These are phyloP conservation scores for Alces alces DNA, from an alignment of 2,113 vertebrate species.

Conservation along the genomic window DNA sequence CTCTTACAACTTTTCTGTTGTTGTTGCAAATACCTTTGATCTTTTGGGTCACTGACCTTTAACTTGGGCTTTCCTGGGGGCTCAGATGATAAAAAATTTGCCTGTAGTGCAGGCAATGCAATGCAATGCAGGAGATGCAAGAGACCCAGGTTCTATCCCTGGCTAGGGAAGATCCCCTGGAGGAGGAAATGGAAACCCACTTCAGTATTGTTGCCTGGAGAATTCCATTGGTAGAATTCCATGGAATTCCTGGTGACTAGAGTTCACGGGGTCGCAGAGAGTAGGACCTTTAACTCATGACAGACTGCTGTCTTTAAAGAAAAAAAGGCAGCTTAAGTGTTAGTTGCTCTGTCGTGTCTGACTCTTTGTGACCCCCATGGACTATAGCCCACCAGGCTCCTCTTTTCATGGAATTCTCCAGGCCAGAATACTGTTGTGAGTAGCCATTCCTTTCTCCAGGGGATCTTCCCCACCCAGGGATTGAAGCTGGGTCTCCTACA, in stretches of 20 bases:
- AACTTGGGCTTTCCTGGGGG: not conserved
- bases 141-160: not conserved
- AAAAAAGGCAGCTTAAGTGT: not conserved
- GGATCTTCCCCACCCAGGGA: not conserved
- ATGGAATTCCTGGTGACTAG: not conserved
- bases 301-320: not conserved
- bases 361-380: not conserved
- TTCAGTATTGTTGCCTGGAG: not conserved
- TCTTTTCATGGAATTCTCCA: not conserved
- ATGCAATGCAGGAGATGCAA: not conserved
- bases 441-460: not conserved
- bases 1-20: not conserved
- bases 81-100: not conserved
- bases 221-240: not conserved
- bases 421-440: not conserved
- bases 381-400: not conserved
- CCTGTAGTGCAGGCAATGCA: not conserved
- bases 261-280: not conserved
- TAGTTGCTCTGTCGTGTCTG: not conserved
- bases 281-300: not conserved
- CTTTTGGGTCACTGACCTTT: constrained; percentile 20
- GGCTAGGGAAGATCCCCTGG: not conserved
- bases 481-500: not conserved
- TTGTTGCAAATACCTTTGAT: not conserved
- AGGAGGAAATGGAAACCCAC: not conserved